Base-by-base conservation (phyloP, 1,140 invertebrate species). In the Tetragonula clypearis region DNA sequence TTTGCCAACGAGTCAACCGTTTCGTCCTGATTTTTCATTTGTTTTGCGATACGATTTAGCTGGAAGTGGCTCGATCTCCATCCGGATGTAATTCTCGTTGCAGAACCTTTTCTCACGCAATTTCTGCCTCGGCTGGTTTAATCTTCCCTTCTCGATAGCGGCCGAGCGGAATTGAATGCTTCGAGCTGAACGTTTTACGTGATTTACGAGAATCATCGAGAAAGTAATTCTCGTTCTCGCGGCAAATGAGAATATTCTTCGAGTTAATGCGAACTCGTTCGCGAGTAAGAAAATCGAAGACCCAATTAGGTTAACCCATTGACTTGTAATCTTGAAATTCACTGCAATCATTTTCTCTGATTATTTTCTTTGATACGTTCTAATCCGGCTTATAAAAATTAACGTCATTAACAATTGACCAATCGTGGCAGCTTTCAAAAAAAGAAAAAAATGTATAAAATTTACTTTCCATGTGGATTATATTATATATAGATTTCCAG, bases 41-140 rank as follows among this genome's bases (percentile, higher is more conserved):
- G 60, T 30, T 49, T 62, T 71, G 69, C 23, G 21, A 71, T 49
- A 71, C 69, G 69, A 71, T 71, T 71, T 49, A 71, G 35, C 12
- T n/a, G 58, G 12, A 60, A 77, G 21, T 26, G 15, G 21, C 75
- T 23, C 4, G 58, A 21, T 49, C 41, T 49, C 21, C 55, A 26
- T 60, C 74, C 19, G 55, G 74, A 35, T 26, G 30, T 49, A 41
- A 41, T 62, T 77, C 75, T 41, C 11, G 68, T 69, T 41, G 68
- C 19, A 69, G 35, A 30, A n/a, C 23, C 60, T n/a, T 62, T 35
- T 62, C 41, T 30, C 56, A 23, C 35, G 26, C 35, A 35, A 23
- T 77, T 58, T 60, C 55, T 49, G 69, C 69, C 41, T 71, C 35
- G 69, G 21, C 35, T 71, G 35, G 21, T 49, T 49, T 71, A 71